Evolutionary conservation across 1,140 invertebrate genomes (phyloP).

Genomic region (Dryas iulia): DNA sequence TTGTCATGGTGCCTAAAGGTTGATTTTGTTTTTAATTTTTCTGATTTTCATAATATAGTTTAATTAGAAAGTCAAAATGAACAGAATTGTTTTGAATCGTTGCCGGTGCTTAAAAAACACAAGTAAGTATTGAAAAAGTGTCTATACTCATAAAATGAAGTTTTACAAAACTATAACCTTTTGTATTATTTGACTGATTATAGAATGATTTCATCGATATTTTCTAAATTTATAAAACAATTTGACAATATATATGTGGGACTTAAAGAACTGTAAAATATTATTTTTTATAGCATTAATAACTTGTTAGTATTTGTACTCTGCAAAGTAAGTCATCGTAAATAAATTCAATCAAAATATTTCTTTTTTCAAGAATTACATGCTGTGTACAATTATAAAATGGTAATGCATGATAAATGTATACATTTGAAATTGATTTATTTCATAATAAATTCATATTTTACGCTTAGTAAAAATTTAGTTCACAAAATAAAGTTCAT

Average conservation of each 20-base stretch:
- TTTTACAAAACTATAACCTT: conserved; percentile 54
- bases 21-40: conserved; percentile 76
- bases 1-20: conserved; percentile 76
- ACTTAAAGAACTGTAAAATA: neutral
- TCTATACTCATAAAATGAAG: conserved; percentile 28
- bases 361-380: neutral
- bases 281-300: neutral
- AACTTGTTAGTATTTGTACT: neutral
- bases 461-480: no score
- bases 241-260: neutral
- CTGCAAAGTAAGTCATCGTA: neutral
- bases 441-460: no score
- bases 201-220: conserved; percentile 59
- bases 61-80: conserved; percentile 53
- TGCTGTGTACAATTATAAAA: no score
- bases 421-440: no score
- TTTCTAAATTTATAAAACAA: neutral
- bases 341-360: no score
- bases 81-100: conserved; percentile 64
- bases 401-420: no score
- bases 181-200: conserved; percentile 54
- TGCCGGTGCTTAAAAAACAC: conserved; percentile 67
- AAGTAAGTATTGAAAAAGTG: conserved; percentile 47
- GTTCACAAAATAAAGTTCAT: neutral
- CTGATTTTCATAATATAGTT: conserved; percentile 41